Percentiles rank a stretch among this genome's conserved stretches.
Conservation (phyloP, 2,113 vertebrate genomes). For the Rhinopomastus cyanomelas region DNA sequence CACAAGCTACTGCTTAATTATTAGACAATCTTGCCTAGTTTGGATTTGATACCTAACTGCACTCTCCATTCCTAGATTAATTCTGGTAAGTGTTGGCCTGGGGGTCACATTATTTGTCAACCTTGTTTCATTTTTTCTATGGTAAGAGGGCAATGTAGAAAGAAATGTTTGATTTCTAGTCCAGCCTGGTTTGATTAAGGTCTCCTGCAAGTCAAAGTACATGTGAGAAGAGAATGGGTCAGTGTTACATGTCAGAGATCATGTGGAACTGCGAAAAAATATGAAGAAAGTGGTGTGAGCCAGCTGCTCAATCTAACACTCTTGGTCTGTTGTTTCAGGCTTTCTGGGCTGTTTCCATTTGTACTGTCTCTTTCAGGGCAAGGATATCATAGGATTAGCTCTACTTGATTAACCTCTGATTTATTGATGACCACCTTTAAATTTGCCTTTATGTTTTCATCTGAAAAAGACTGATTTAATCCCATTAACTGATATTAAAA, state of each 20-base stretch:
- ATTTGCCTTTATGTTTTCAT: background rate
- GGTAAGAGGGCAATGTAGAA: background rate
- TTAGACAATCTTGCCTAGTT: background rate
- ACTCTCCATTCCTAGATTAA: background rate
- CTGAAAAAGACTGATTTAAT: conserved; percentile 2
- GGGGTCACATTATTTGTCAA: background rate
- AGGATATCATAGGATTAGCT: background rate
- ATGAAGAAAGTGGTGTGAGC: background rate
- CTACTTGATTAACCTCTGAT: conserved; percentile 8
- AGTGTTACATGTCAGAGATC: background rate
- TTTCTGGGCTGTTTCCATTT: background rate
- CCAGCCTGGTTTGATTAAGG: background rate
- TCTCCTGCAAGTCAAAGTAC: background rate
- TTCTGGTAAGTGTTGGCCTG: background rate
- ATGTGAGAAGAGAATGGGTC: background rate
- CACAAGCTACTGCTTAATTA: background rate
- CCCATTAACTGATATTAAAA: conserved; percentile 5
- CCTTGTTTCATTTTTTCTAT: background rate
- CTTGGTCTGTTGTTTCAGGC: background rate
- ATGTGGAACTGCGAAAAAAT: background rate
- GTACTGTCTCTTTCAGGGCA: background rate
- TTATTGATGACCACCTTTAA: background rate
- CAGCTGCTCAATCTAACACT: background rate
- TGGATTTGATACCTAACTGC: background rate
- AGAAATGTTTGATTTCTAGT: background rate